Evolutionary conservation across 2,797 vertebrate genomes (phyloP).

Genomic region (Pseudopleuronectes americanus): DNA sequence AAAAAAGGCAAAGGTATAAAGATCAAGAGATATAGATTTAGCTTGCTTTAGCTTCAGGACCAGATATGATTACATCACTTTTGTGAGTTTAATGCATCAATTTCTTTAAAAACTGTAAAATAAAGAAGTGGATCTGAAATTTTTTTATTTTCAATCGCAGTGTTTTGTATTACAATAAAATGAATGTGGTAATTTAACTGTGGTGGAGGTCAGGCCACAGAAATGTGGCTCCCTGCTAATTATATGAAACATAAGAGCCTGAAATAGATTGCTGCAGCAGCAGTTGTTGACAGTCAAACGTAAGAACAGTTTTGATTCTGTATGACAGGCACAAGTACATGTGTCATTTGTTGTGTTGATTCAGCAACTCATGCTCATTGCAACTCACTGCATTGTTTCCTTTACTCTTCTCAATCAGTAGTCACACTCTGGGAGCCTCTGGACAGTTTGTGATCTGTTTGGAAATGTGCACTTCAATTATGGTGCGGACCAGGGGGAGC

Average conservation of each 20-base stretch:
- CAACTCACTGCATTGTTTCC: slow-evolving; percentile 5
- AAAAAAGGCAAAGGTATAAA: too few relatives aligned
- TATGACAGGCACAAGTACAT: slow-evolving; percentile 7
- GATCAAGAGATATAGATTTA: too few relatives aligned
- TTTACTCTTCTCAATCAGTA: slow-evolving; percentile 13
- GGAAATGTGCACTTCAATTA: slow-evolving; percentile 52
- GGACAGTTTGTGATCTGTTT: slow-evolving; percentile 28
- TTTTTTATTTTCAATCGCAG: neutral
- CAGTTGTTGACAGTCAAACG: slow-evolving; percentile 21
- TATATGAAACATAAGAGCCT: slow-evolving; percentile 24
- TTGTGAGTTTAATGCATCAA: neutral
- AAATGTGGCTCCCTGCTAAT: slow-evolving; percentile 19
- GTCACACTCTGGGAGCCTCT: slow-evolving; percentile 23
- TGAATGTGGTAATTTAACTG: neutral
- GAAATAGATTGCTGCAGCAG: slow-evolving; percentile 17
- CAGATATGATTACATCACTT: too few relatives aligned
- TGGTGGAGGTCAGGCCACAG: slow-evolving; percentile 17
- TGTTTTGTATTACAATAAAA: neutral
- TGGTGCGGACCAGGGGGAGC: slow-evolving; percentile 37
- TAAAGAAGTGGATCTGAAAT: neutral
- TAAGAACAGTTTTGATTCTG: slow-evolving; percentile 21
- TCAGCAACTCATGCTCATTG: neutral
- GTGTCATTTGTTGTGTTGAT: slow-evolving; percentile 1
- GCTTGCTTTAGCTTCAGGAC: too few relatives aligned
- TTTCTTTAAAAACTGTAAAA: slow-evolving; percentile 5